phyloP scores from a whole-genome alignment of 2,797 vertebrate genomes.

The Xyrichtys novacula region DNA sequence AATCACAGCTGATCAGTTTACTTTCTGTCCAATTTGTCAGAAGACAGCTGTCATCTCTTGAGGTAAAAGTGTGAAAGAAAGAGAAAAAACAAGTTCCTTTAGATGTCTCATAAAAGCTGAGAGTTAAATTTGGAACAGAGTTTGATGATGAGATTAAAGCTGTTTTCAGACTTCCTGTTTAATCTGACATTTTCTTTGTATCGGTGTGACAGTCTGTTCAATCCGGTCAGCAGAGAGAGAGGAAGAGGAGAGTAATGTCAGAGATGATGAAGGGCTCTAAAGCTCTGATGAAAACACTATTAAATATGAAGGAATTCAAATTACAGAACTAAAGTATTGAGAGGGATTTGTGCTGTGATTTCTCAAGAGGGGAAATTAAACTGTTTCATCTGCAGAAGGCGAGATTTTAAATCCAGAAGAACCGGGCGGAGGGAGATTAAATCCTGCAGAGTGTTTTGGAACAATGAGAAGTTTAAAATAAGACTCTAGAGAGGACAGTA shows the following conservation, averaged over 20 bases:
- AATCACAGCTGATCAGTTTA: too few relatives aligned
- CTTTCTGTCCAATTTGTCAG: too few relatives aligned
- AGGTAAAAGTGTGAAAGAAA: neutral
- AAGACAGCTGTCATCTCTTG: neutral
- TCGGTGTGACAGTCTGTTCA: conserved; percentile 6
- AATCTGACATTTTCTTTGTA: conserved; percentile 22
- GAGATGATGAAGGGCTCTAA: neutral
- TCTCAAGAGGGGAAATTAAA: neutral
- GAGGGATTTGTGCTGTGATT: neutral
- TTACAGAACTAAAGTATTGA: neutral
- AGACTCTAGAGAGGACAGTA: too few relatives aligned
- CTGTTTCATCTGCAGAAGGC: neutral
- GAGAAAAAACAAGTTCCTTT: neutral
- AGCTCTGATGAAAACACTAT: neutral
- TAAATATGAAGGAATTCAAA: neutral
- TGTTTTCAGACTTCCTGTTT: conserved; percentile 12
- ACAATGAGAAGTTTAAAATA: too few relatives aligned
- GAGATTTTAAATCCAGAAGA: neutral
- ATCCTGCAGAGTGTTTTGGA: neutral
- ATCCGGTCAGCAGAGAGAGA: neutral
- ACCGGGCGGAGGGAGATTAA: neutral
- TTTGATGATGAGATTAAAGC: conserved; percentile 15
- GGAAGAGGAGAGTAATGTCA: neutral
- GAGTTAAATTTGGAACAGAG: neutral
- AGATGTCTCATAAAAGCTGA: neutral